phyloP scores from a whole-genome alignment of 2,888 invertebrate genomes.

The Apeira syringaria region DNA sequence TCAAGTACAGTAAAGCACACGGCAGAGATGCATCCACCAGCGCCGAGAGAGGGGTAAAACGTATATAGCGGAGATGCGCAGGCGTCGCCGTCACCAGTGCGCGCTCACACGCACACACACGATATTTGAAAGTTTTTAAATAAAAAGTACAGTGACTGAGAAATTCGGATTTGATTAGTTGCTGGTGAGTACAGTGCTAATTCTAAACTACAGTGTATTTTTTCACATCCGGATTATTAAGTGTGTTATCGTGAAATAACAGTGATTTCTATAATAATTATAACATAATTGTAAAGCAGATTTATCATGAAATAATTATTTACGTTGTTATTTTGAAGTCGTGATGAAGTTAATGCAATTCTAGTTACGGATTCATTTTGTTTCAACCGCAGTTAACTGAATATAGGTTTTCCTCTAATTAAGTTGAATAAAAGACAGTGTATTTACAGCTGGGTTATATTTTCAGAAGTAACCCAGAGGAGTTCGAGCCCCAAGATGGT shows the following conservation, averaged over 20 bases:
- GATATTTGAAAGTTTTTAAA: conserved; percentile 3
- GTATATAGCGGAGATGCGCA: conserved; percentile 64
- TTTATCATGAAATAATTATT: conserved; percentile 15
- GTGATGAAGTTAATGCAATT: conserved; percentile 24
- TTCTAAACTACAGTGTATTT: background rate
- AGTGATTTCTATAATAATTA: conserved; percentile 8
- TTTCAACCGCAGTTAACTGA: conserved; percentile 14
- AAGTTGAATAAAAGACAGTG: conserved; percentile 17
- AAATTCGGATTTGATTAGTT: conserved; percentile 22
- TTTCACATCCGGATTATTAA: background rate
- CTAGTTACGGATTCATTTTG: conserved; percentile 2
- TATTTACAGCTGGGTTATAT: conserved; percentile 26
- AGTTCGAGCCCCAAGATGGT: conserved; percentile 40
- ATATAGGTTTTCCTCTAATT: conserved; percentile 14
- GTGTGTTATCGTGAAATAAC: conserved; percentile 9
- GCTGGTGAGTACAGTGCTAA: conserved; percentile 30
- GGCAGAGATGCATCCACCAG: conserved; percentile 21
- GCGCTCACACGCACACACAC: conserved; percentile 24
- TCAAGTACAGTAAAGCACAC: conserved; percentile 10
- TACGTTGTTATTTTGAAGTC: conserved; percentile 15
- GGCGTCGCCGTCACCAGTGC: conserved; percentile 46
- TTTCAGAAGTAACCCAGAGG: conserved; percentile 41
- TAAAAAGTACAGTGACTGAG: conserved; percentile 17
- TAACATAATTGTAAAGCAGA: conserved; percentile 3
- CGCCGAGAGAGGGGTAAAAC: conserved; percentile 49